These are phyloP conservation scores for Bubo scandiacus DNA, from an alignment of 2,113 vertebrate species.

Conservation along the genomic window DNA sequence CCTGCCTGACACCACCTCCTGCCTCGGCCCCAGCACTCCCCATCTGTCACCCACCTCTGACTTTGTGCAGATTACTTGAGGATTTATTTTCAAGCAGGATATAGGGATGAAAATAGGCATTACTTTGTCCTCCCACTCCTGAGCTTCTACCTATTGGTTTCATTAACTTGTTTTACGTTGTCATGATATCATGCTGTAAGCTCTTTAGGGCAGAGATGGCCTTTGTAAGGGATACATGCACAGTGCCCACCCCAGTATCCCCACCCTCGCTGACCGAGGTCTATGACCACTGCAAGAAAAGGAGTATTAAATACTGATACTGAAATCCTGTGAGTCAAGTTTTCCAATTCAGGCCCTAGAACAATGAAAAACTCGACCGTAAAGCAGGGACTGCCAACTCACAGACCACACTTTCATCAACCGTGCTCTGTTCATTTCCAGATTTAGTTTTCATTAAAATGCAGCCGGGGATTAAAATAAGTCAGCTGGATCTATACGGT, in stretches of 20 bases:
- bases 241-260: background rate
- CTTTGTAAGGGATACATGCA: background rate
- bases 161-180: background rate
- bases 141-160: background rate
- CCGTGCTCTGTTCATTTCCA: background rate
- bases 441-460: conserved; percentile 1
- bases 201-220: background rate
- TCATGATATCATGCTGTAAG: background rate
- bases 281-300: background rate
- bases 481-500: background rate
- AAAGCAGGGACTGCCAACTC: background rate
- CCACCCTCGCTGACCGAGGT: background rate
- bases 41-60: background rate
- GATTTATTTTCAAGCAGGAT: background rate
- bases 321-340: background rate
- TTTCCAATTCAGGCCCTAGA: background rate
- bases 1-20: background rate
- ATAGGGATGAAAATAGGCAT: background rate
- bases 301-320: background rate
- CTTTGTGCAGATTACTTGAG: background rate
- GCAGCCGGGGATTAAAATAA: background rate
- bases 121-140: background rate
- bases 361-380: background rate
- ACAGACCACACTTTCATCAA: background rate
- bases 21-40: background rate